phyloP scores from a whole-genome alignment of 2,888 invertebrate species.

The Harpalus rubripes region DNA sequence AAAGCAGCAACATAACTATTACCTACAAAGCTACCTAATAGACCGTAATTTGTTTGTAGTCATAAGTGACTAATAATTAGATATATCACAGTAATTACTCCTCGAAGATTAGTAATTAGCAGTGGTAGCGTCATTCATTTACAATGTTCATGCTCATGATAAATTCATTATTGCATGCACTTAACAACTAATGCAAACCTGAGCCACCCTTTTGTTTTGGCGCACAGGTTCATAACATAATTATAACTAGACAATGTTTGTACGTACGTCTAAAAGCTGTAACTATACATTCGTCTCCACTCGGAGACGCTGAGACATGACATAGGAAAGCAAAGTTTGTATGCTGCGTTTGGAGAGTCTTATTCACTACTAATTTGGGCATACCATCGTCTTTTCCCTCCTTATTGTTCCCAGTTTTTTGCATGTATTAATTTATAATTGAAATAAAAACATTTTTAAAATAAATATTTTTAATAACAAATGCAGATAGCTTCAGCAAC shows the following conservation, averaged over 20 bases:
- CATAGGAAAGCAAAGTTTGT: not conserved
- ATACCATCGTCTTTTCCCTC: no score
- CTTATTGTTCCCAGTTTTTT: no score
- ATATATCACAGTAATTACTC: slow-evolving; percentile 46
- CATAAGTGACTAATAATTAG: slow-evolving; percentile 47
- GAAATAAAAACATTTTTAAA: no score
- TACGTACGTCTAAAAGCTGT: slow-evolving; percentile 23
- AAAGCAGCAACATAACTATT: slow-evolving; percentile 7
- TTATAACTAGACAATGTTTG: slow-evolving; percentile 58
- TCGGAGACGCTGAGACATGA: not conserved
- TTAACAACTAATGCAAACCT: slow-evolving; percentile 55
- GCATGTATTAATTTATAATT: no score
- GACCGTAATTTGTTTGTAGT: slow-evolving; percentile 47
- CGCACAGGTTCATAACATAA: slow-evolving; percentile 34
- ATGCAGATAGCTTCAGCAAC: no score
- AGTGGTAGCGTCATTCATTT: slow-evolving; percentile 49
- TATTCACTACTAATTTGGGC: no score
- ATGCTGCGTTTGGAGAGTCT: not conserved
- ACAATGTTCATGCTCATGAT: slow-evolving; percentile 27
- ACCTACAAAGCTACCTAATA: not conserved
- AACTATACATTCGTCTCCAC: slow-evolving; percentile 23
- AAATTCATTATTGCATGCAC: slow-evolving; percentile 59
- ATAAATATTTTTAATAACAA: no score
- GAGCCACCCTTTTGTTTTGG: slow-evolving; percentile 42
- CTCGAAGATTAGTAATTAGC: slow-evolving; percentile 39